A percentile compares a stretch with the other conserved stretches of the same genome.
phyloP scores from a whole-genome alignment of 2,113 vertebrate species.

The Ciconia stormi region DNA sequence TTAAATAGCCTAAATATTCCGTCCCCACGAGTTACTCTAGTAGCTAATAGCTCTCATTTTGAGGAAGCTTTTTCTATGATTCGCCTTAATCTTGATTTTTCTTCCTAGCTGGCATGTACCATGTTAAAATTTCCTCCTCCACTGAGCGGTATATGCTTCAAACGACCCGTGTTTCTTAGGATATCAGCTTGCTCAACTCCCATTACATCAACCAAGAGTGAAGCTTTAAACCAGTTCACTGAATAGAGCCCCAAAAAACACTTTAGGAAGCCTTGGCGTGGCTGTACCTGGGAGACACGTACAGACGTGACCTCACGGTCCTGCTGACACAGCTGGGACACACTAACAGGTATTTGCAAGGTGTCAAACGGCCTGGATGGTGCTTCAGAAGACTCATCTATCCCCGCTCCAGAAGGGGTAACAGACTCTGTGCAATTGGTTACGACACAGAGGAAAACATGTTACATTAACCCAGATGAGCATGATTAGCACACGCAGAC shows the following conservation, averaged over 20 bases:
- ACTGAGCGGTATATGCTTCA: background rate
- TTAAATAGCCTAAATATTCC: slow-evolving; percentile 23
- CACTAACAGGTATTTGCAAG: background rate
- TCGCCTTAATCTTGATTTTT: background rate
- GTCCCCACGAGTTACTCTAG: background rate
- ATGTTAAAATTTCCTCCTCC: background rate
- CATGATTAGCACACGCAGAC: background rate
- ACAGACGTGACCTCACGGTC: background rate
- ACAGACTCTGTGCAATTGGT: fast-evolving
- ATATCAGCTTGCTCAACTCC: background rate
- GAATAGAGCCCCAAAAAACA: background rate
- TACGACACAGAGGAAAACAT: background rate
- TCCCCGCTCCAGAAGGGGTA: background rate
- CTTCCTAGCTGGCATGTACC: background rate
- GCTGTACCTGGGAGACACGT: too few species aligned
- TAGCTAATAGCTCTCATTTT: background rate
- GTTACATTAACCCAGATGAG: background rate
- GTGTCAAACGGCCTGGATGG: background rate
- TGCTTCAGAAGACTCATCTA: background rate
- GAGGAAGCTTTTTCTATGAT: background rate
- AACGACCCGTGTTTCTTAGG: background rate
- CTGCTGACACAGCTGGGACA: background rate
- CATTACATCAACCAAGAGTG: fast-evolving
- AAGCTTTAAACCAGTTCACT: background rate
- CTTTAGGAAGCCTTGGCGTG: background rate